A percentile compares a stretch with the other conserved stretches of the same genome.
Evolutionary conservation across 2,797 vertebrate species (phyloP).

Genomic region (Cirrhinus mrigala): DNA sequence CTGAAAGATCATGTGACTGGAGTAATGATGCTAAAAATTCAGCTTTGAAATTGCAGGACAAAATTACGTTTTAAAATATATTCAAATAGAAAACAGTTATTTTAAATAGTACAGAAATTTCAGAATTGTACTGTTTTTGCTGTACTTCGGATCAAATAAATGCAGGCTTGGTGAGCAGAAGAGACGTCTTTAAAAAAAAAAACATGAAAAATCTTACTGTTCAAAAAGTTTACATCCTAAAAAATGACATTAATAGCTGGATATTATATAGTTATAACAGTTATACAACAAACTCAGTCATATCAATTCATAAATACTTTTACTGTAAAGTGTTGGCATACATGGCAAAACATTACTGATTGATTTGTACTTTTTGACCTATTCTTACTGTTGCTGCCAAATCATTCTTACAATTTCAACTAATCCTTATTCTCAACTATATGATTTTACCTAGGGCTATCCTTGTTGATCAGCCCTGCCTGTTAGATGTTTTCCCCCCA

Average conservation of each 20-base stretch:
- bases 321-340: not conserved
- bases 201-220: too few species aligned
- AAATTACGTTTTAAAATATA: too few species aligned
- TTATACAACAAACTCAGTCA: not conserved
- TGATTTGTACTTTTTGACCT: not conserved
- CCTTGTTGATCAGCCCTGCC: too few species aligned
- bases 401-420: not conserved
- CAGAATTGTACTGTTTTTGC: too few species aligned
- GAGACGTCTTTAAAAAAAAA: too few species aligned
- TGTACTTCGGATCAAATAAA: too few species aligned
- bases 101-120: too few species aligned
- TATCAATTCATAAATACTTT: not conserved
- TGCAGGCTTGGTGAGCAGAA: too few species aligned
- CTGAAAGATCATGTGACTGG: too few species aligned
- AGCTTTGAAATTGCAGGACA: too few species aligned
- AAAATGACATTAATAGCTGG: not conserved
- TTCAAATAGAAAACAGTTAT: too few species aligned
- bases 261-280: not conserved
- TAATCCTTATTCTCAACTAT: not conserved
- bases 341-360: not conserved
- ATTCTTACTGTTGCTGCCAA: not conserved
- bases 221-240: not conserved
- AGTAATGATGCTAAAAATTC: too few species aligned
- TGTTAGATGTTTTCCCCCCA: not conserved
- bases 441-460: not conserved